These are phyloP conservation scores for Pseudolycoriella hygida DNA, from an alignment of 2,888 invertebrate species.

Conservation along the genomic window DNA sequence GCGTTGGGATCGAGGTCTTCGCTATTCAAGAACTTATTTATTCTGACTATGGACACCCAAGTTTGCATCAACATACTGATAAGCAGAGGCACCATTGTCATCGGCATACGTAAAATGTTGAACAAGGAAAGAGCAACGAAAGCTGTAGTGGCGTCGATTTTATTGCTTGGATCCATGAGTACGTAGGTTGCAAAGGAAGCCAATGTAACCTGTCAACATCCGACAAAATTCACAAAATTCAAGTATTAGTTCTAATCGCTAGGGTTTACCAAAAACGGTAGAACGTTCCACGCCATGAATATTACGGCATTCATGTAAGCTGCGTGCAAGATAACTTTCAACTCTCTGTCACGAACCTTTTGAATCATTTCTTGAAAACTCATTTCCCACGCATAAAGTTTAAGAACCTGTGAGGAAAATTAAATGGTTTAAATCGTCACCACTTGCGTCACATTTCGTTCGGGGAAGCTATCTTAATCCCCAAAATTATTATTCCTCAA, in stretches of 20 bases:
- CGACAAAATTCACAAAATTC: too few species aligned
- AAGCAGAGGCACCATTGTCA: slow-evolving; percentile 93
- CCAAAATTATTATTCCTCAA: too few species aligned
- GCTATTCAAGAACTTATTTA: slow-evolving; percentile 81
- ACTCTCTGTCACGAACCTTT: slow-evolving; percentile 36
- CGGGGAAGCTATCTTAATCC: too few species aligned
- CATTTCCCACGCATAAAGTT: slow-evolving; percentile 41
- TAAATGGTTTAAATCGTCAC: background rate
- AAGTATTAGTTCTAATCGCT: too few species aligned
- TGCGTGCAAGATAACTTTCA: slow-evolving; percentile 33
- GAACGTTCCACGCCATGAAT: slow-evolving; percentile 40
- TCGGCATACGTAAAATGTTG: slow-evolving; percentile 90
- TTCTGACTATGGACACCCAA: slow-evolving; percentile 74
- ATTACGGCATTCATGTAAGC: slow-evolving; percentile 34
- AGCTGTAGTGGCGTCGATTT: slow-evolving; percentile 75
- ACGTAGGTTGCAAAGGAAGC: slow-evolving; percentile 83
- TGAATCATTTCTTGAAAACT: slow-evolving; percentile 37
- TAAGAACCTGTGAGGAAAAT: slow-evolving; percentile 1
- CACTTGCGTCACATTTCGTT: too few species aligned
- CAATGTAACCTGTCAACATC: slow-evolving; percentile 51
- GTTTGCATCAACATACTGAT: slow-evolving; percentile 63
- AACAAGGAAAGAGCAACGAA: slow-evolving; percentile 94
- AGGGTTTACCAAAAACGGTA: slow-evolving; percentile 39
- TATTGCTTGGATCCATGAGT: slow-evolving; percentile 63
- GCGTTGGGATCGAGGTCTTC: slow-evolving; percentile 72